Conservation (phyloP, 1,140 invertebrate genomes). For the Wiebesia pumilae region DNA sequence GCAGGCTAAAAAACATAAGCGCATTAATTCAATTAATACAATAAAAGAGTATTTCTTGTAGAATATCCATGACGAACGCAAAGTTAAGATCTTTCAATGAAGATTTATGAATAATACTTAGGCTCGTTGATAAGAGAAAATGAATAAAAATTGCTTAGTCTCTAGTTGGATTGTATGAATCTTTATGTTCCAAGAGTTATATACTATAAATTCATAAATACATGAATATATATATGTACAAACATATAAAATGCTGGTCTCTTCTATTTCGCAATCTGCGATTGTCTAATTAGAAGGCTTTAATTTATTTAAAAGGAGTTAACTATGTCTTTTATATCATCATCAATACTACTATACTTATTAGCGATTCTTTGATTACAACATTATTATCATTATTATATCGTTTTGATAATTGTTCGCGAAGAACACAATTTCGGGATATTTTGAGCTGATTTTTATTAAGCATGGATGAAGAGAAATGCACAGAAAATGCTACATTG, state of each 20-base stretch:
- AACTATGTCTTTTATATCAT: slow-evolving; percentile 49
- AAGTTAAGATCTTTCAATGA: slow-evolving; percentile 12
- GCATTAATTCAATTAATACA: not conserved
- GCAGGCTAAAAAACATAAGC: not conserved
- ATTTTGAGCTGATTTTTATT: slow-evolving; percentile 71
- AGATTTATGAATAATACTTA: not conserved
- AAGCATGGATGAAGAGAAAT: slow-evolving; percentile 70
- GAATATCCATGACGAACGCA: not conserved
- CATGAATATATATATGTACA: not conserved
- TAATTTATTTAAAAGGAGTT: slow-evolving; percentile 56
- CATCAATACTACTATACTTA: slow-evolving; percentile 56
- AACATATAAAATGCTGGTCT: not conserved
- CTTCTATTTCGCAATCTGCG: slow-evolving; percentile 59
- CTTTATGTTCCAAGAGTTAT: slow-evolving; percentile 17
- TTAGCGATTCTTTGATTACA: slow-evolving; percentile 55
- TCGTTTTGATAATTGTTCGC: slow-evolving; percentile 55
- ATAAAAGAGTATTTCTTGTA: not conserved
- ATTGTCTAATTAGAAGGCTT: slow-evolving; percentile 56
- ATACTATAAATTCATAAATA: slow-evolving; percentile 4
- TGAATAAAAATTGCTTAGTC: slow-evolving; percentile 19
- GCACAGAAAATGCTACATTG: not conserved
- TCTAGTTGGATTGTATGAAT: not conserved
- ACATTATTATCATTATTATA: slow-evolving; percentile 62
- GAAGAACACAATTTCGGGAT: slow-evolving; percentile 57
- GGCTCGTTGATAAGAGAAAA: slow-evolving; percentile 27